Base-by-base conservation (phyloP, 2,888 invertebrate genomes). In the Apeira syringaria region DNA sequence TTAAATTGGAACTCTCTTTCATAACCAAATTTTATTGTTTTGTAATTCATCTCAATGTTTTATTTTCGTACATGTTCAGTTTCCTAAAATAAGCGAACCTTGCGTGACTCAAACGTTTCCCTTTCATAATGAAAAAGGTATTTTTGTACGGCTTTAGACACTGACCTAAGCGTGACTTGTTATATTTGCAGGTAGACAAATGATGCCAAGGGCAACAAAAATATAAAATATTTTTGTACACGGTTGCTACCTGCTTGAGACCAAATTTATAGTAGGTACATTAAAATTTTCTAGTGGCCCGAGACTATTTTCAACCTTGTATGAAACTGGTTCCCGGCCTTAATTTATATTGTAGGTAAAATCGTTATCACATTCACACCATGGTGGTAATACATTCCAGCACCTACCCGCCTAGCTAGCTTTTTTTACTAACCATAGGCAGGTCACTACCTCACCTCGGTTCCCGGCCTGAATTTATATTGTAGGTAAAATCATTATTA, bases 181-280 rank as follows among this genome's bases (percentile, higher is more conserved):
- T 26, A 24, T 29, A 30, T 26, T n/a, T 29, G 24, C 53, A 50
- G 53, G 53, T 47, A 50, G 47, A 30, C 9, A n/a, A n/a, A n/a
- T n/a, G n/a, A n/a, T n/a, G n/a, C 7, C 1, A 5, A 7, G 20
- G 7, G 24, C 20, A 24, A 31, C 37, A 18, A 24, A 28, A 27
- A 32, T 32, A 39, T 36, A 22, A 24, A 44, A 49, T 44, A 49
- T 39, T 33, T 39, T 25, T 11, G 37, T 40, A 40, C 24, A 28
- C 34, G 8, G 46, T 30, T n/a, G 32, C 44, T 53, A 53, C 45
- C 50, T 50, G 50, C 37, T 27, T 27, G 11, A 40, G 34, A 31
- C 44, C 50, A 47, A 53, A 39, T 28, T 28, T 31, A 28, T 17
- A 26, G 18, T 30, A 15, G 15, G 4, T 15, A 45, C 9, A 40